These are phyloP conservation scores for Anthonomus grandis DNA, from an alignment of 1,140 invertebrate species.

Conservation along the genomic window DNA sequence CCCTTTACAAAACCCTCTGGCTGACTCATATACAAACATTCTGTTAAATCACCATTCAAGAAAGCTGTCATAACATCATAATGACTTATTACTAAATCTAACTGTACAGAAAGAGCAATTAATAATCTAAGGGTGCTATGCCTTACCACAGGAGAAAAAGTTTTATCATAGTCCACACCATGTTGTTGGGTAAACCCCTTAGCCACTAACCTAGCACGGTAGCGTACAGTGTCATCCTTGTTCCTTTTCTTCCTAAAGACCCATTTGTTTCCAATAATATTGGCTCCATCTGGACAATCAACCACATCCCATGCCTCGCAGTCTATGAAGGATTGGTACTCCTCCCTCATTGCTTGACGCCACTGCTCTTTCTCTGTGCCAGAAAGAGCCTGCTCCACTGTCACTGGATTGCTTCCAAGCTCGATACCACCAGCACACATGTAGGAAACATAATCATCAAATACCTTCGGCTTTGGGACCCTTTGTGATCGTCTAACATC, in stretches of 20 bases:
- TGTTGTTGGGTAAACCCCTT: too few relatives aligned
- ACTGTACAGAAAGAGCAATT: conserved; percentile 33
- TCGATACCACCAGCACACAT: background rate
- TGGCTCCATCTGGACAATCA: conserved; percentile 36
- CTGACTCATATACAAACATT: too few relatives aligned
- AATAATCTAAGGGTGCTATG: conserved; percentile 33
- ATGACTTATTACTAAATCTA: conserved; percentile 34
- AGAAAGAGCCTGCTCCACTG: conserved; percentile 30
- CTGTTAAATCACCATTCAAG: conserved; percentile 41
- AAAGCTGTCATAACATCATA: conserved; percentile 48
- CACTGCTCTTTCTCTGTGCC: conserved; percentile 35
- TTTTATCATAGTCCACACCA: conserved; percentile 26
- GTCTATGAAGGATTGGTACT: conserved; percentile 37
- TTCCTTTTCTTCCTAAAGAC: conserved; percentile 42
- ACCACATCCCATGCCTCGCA: conserved; percentile 44
- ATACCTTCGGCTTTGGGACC: conserved; percentile 19
- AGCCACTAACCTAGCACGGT: too few relatives aligned
- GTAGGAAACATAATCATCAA: conserved; percentile 28
- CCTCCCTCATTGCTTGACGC: conserved; percentile 39
- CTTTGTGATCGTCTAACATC: conserved; percentile 19
- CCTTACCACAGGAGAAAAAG: conserved; percentile 32
- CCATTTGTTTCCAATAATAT: conserved; percentile 45
- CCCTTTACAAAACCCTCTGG: conserved; percentile 32
- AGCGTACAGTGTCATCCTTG: conserved; percentile 25
- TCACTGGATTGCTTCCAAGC: conserved; percentile 24